phyloP scores from a whole-genome alignment of 2,113 vertebrate species.

The Amphilophus citrinellus region DNA sequence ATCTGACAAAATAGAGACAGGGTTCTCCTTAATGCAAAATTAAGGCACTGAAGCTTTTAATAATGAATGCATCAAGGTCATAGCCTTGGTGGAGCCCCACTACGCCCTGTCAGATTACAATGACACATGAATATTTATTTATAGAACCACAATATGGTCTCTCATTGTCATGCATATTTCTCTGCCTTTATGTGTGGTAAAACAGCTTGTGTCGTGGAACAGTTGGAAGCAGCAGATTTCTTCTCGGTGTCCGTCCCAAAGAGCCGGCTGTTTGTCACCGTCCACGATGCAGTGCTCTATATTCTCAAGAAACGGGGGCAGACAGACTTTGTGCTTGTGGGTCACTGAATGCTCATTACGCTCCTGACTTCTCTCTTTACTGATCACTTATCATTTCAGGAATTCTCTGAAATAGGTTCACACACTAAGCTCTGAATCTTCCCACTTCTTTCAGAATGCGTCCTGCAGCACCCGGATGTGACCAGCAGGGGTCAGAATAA shows the following conservation, averaged over 20 bases:
- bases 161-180: neutral
- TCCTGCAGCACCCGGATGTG: constrained; percentile 68
- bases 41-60: constrained; percentile 1
- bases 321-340: constrained; percentile 44
- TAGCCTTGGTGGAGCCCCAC: constrained; percentile 11
- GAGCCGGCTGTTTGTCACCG: constrained; percentile 84
- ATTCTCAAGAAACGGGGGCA: constrained; percentile 27
- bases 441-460: constrained; percentile 50
- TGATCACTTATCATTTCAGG: neutral
- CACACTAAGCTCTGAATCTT: neutral
- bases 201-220: constrained; percentile 83
- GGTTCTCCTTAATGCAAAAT: constrained; percentile 20
- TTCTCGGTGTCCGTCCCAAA: constrained; percentile 87
- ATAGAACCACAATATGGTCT: constrained; percentile 8
- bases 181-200: neutral
- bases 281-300: constrained; percentile 87
- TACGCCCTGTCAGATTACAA: neutral
- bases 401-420: neutral
- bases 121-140: constrained; percentile 43
- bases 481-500: constrained; percentile 73
- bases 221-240: constrained; percentile 88
- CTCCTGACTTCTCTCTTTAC: neutral
- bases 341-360: constrained; percentile 15
- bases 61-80: constrained; percentile 40
- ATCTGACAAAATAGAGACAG: constrained; percentile 40